Evolutionary conservation across 2,797 vertebrate genomes (phyloP).

Genomic region (Leptoclinus maculatus): DNA sequence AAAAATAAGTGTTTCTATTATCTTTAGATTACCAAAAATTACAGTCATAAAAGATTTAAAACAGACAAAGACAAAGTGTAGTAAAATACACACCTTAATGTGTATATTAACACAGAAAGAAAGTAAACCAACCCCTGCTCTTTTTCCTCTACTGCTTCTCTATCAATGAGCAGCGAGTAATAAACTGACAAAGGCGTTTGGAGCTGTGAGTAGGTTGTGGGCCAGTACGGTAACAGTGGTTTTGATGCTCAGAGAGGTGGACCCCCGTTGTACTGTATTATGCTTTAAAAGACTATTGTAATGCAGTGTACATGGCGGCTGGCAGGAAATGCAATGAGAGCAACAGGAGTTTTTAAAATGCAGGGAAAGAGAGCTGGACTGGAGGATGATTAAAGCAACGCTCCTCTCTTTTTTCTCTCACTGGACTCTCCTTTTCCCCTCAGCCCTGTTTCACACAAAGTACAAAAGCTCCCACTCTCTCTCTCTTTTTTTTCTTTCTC

Average conservation of each 20-base stretch:
- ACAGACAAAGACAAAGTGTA: neutral
- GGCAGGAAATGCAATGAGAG: conserved; percentile 25
- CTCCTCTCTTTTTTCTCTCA: conserved; percentile 24
- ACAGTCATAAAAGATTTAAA: neutral
- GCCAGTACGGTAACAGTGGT: conserved; percentile 40
- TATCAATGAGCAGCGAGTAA: conserved; percentile 46
- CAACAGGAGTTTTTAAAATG: conserved; percentile 12
- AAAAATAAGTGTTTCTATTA: neutral
- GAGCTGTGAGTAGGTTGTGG: conserved; percentile 35
- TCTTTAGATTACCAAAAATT: neutral
- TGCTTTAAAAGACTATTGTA: neutral
- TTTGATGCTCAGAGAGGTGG: conserved; percentile 36
- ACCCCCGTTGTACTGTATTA: neutral
- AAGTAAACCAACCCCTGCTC: neutral
- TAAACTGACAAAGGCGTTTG: conserved; percentile 30
- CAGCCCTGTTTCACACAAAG: conserved; percentile 11
- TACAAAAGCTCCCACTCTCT: conserved; percentile 28
- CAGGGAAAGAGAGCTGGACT: neutral
- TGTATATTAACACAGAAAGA: neutral
- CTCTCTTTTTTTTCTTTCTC: conserved; percentile 7
- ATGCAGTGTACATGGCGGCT: conserved; percentile 4
- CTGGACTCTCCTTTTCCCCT: conserved; percentile 23
- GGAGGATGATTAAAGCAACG: conserved; percentile 44
- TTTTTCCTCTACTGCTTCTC: conserved; percentile 2
- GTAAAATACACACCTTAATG: neutral